Evolutionary conservation across 92 coral and sea anemone species (phyloP), one percentile per base, ranked within the genome.

Genomic region (Anthopleura xanthogrammica): DNA sequence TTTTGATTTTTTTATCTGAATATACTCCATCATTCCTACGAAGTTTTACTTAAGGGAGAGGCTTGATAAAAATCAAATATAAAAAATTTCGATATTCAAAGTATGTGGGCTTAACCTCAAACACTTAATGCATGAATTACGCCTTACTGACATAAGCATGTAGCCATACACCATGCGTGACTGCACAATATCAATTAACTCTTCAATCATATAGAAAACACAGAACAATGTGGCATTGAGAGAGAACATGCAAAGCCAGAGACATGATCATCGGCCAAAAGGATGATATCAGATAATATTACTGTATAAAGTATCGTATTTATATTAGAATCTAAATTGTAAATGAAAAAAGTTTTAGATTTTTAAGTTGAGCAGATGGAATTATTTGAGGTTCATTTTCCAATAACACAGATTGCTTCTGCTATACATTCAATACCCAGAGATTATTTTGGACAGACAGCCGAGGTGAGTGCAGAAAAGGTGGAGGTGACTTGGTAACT

Each of bases 101-200:
- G 58, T 54, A 54, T 54, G 58, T 54, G 58, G 58, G 58, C 58
- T 54, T 54, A 54, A 54, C 58, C 58, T 54, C 58, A 54, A 54
- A 14, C 58, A 4, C 11, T 13, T 54, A 54, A 2, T 54, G 58
- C 7, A 54, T 54, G 58, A 54, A 0, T 54, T 54, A 54, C 58
- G 58, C 11, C 14, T 54, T 12, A 54, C 16, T 54, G 16, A 54
- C 58, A 54, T 0, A 14, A 11, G 7, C 58, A n/a, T 62, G 70
- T 62, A 62, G 19, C 29, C 70, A 62, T 62, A 62, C 12, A 62
- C 70, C 70, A 62, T 62, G 70, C 70, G 70, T 62, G 70, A n/a
- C 70, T 62, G 70, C 70, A 62, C 0, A 62, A 62, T 62, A 62
- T 62, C 70, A 62, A 62, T 62, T 62, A 62, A n/a, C 29, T n/a